Conservation (phyloP, 2,113 vertebrate genomes). For the Gymnarchus niloticus region DNA sequence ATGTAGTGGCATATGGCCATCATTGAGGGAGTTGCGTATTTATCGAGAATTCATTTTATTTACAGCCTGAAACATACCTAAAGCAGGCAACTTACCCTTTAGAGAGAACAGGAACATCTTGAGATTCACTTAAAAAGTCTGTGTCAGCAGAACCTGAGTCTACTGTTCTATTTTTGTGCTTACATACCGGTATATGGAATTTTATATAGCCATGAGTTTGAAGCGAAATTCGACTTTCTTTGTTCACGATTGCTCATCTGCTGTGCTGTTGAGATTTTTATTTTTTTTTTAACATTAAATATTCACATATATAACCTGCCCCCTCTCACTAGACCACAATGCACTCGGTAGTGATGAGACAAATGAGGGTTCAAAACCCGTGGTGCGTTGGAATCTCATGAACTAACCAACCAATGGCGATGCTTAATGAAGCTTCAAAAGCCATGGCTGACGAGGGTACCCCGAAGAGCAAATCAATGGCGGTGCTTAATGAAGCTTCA, state of each 20-base stretch:
- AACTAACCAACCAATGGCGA: too few species aligned
- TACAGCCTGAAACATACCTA: background rate
- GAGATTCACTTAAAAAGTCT: too few species aligned
- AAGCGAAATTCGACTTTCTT: background rate
- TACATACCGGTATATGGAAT: too few species aligned
- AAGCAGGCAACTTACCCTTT: background rate
- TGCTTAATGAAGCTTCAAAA: too few species aligned
- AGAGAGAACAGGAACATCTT: background rate
- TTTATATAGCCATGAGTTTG: too few species aligned
- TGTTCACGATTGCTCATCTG: background rate
- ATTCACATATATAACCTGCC: slow-evolving; percentile 46
- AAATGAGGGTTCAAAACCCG: too few species aligned
- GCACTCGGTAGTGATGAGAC: too few species aligned
- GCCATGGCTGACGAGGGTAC: too few species aligned
- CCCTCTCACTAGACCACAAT: too few species aligned
- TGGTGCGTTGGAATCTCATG: too few species aligned
- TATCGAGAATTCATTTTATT: background rate
- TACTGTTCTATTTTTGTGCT: background rate
- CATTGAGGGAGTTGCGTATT: background rate
- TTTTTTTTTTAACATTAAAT: slow-evolving; percentile 25
- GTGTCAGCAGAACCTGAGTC: background rate
- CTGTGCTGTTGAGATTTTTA: background rate
- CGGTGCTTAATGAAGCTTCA: too few species aligned
- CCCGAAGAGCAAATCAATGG: too few species aligned
- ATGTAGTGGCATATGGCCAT: background rate